These are phyloP conservation scores for Apis dorsata DNA, from an alignment of 1,140 invertebrate species.

Conservation along the genomic window DNA sequence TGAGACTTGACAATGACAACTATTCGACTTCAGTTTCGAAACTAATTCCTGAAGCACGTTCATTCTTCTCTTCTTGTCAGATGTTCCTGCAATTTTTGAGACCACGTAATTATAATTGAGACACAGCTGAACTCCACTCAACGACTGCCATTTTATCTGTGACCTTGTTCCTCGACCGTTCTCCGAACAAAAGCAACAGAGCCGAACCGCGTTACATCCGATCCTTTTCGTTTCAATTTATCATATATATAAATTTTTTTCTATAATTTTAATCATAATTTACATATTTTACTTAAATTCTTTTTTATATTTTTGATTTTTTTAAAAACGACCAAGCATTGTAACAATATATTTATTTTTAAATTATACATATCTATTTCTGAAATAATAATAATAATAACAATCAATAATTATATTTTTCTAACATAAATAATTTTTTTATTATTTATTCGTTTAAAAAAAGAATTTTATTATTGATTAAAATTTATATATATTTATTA, in stretches of 20 bases:
- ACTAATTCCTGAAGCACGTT: background rate
- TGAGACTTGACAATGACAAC: background rate
- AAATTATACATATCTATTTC: background rate
- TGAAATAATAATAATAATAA: background rate
- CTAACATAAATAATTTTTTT: background rate
- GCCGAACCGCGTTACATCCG: conserved; percentile 11
- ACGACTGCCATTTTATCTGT: conserved; percentile 62
- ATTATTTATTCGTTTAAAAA: background rate
- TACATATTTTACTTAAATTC: background rate
- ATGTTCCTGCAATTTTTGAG: background rate
- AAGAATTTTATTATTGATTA: background rate
- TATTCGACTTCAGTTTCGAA: background rate
- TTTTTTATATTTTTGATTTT: background rate
- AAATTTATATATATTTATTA: background rate
- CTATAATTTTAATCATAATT: background rate
- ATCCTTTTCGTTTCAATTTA: background rate
- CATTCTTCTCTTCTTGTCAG: background rate
- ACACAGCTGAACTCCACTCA: conserved; percentile 10
- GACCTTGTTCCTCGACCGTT: conserved; percentile 71
- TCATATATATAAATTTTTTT: background rate
- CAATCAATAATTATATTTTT: background rate
- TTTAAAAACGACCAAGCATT: background rate
- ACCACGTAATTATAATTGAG: conserved; percentile 23
- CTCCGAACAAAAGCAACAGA: conserved; percentile 68
- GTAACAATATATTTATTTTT: background rate